Conservation (phyloP, 2,797 vertebrate genomes). For the Rachycentron canadum region DNA sequence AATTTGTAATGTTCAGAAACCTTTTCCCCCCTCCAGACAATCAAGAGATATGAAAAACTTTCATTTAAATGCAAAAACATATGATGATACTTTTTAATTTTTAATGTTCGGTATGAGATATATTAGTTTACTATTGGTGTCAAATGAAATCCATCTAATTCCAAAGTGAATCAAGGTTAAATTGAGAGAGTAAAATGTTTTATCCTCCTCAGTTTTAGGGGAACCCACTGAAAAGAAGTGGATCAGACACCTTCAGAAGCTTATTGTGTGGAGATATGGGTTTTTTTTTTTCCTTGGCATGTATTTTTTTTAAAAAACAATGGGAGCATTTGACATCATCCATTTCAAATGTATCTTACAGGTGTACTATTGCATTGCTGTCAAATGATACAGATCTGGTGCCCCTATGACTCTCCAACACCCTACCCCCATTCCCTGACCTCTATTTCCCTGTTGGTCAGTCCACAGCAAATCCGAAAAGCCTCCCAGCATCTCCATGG, state of each 20-base stretch:
- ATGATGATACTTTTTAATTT: background rate
- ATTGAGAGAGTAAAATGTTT: constrained; percentile 3
- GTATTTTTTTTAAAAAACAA: background rate
- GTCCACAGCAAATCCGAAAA: constrained; percentile 90
- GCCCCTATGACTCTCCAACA: constrained; percentile 66
- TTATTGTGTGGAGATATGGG: background rate
- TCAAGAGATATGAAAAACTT: constrained; percentile 16
- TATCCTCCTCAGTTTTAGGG: background rate
- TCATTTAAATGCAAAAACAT: background rate
- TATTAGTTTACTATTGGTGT: background rate
- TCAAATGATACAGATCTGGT: constrained; percentile 49
- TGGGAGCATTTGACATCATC: background rate
- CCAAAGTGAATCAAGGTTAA: background rate
- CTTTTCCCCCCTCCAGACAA: constrained; percentile 11
- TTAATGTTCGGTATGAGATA: background rate
- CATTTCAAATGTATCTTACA: constrained; percentile 27
- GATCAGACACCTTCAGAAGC: constrained; percentile 5
- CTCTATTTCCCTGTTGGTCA: constrained; percentile 83
- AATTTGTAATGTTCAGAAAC: constrained; percentile 8
- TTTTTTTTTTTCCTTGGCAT: background rate
- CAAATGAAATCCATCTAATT: constrained; percentile 6
- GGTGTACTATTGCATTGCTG: constrained; percentile 33
- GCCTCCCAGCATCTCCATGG: constrained; percentile 91
- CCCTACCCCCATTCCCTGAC: constrained; percentile 79
- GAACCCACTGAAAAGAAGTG: background rate